phyloP scores from a whole-genome alignment of 2,888 invertebrate genomes.

The Volucella zonaria region DNA sequence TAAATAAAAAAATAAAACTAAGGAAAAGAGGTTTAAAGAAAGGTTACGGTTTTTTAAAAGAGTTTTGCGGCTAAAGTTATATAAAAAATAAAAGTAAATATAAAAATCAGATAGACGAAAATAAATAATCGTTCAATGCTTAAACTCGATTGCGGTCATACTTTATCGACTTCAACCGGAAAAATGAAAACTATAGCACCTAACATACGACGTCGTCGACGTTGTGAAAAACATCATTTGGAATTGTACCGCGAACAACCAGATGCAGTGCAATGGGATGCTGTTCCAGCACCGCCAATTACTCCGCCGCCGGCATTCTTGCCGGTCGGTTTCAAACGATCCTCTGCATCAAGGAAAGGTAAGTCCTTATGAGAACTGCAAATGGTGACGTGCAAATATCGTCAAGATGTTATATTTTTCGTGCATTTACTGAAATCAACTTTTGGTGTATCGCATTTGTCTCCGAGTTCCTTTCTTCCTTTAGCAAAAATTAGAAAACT shows the following conservation, averaged over 20 bases:
- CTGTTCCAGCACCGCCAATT: constrained; percentile 85
- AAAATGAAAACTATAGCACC: constrained; percentile 87
- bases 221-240: constrained; percentile 86
- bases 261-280: constrained; percentile 84
- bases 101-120: background rate
- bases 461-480: too few relatives aligned
- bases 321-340: constrained; percentile 85
- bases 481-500: too few relatives aligned
- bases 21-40: background rate
- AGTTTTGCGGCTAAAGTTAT: background rate
- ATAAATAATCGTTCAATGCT: constrained; percentile 47
- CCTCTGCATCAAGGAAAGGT: constrained; percentile 79
- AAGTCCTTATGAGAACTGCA: constrained; percentile 41
- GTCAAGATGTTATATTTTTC: too few relatives aligned
- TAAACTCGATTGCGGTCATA: constrained; percentile 68
- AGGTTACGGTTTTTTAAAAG: background rate
- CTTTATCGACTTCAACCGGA: constrained; percentile 75
- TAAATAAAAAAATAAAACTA: too few relatives aligned
- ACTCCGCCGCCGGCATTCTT: constrained; percentile 88
- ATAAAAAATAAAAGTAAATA: background rate
- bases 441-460: too few relatives aligned
- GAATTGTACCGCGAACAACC: constrained; percentile 82
- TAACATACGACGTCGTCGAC: constrained; percentile 85
- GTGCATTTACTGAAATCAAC: too few relatives aligned
- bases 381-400: too few relatives aligned